phyloP scores from a whole-genome alignment of 1,140 invertebrate species.

The Bombyx mori region DNA sequence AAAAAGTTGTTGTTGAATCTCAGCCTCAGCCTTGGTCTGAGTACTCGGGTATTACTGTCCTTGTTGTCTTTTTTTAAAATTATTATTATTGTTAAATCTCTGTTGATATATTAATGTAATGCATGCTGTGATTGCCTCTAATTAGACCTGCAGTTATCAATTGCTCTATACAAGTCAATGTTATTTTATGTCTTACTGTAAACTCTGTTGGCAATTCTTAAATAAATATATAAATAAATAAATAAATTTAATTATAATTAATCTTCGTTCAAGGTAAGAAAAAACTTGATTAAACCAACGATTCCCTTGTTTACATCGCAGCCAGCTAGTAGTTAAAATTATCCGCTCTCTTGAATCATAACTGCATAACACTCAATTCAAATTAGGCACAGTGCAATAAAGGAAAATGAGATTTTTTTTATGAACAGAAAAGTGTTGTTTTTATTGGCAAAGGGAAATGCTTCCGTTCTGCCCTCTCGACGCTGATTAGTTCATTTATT shows the following conservation, averaged over 20 bases:
- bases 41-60: too few species aligned
- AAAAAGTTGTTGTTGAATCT: too few species aligned
- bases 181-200: too few species aligned
- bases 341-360: slow-evolving; percentile 67
- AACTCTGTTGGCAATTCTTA: neutral
- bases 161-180: too few species aligned
- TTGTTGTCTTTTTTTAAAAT: too few species aligned
- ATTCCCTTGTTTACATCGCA: slow-evolving; percentile 32
- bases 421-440: slow-evolving; percentile 60
- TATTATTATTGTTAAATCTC: too few species aligned
- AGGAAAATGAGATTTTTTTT: slow-evolving; percentile 67
- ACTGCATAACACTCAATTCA: slow-evolving; percentile 68
- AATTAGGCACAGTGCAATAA: slow-evolving; percentile 66
- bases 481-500: slow-evolving; percentile 65
- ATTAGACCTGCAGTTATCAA: too few species aligned
- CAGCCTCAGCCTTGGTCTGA: too few species aligned
- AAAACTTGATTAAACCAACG: neutral
- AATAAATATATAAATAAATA: too few species aligned
- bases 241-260: too few species aligned
- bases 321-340: slow-evolving; percentile 63
- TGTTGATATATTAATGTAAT: too few species aligned
- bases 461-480: slow-evolving; percentile 29
- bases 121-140: neutral
- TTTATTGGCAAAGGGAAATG: slow-evolving; percentile 54
- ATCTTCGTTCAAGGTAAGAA: neutral